A percentile compares a stretch with the other conserved stretches of the same genome.
These are phyloP conservation scores for Papilio machaon DNA, from an alignment of 1,140 invertebrate genomes.

Conservation along the genomic window DNA sequence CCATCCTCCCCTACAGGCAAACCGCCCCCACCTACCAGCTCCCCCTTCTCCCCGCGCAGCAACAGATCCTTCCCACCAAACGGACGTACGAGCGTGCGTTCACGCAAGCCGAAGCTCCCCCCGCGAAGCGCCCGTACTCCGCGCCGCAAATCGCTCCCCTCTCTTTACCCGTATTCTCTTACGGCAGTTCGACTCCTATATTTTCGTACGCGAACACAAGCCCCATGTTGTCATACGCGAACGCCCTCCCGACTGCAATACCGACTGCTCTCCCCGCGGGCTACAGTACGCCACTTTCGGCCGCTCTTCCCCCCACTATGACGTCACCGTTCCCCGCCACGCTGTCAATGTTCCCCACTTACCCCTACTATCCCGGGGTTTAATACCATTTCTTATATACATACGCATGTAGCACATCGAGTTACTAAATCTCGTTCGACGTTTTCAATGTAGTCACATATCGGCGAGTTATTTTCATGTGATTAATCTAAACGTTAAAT, in stretches of 20 bases:
- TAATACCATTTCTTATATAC: constrained; percentile 39
- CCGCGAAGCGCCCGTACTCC: constrained; percentile 76
- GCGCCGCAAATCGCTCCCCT: constrained; percentile 75
- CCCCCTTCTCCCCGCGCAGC: constrained; percentile 68
- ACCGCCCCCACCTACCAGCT: constrained; percentile 56
- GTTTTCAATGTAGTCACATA: too few relatives aligned
- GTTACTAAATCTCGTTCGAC: neutral
- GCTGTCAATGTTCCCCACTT: constrained; percentile 69
- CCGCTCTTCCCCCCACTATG: constrained; percentile 57
- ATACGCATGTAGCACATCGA: neutral
- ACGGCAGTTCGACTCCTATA: constrained; percentile 67
- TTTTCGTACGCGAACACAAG: constrained; percentile 69
- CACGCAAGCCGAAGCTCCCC: constrained; percentile 65
- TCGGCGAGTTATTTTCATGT: neutral
- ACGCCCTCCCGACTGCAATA: constrained; percentile 55
- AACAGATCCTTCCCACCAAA: constrained; percentile 65
- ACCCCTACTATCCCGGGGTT: constrained; percentile 73
- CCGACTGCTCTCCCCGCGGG: constrained; percentile 61
- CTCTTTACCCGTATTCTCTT: constrained; percentile 80
- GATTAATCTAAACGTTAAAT: neutral
- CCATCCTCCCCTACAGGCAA: constrained; percentile 56
- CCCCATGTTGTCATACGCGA: constrained; percentile 66
- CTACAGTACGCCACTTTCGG: constrained; percentile 58
- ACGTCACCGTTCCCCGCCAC: constrained; percentile 62
- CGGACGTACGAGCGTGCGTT: constrained; percentile 81